Conservation (phyloP, 2,797 vertebrate genomes). For the Rhadinocentrus ornatus region DNA sequence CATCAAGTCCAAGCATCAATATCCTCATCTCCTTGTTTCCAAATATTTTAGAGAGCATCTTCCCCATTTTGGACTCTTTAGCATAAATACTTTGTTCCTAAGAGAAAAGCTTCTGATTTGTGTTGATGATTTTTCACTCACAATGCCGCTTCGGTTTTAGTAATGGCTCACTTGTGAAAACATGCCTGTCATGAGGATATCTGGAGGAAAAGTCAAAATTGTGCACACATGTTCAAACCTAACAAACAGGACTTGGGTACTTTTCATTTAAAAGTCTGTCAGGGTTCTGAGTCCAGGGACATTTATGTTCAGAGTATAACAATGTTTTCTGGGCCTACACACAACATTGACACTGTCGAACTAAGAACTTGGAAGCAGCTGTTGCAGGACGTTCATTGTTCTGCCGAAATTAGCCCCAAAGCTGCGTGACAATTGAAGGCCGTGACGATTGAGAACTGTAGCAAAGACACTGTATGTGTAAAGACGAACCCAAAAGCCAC, state of each 20-base stretch:
- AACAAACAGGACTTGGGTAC: conserved; percentile 14
- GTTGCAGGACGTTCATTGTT: conserved; percentile 65
- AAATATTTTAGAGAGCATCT: conserved; percentile 98
- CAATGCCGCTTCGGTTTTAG: conserved; percentile 38
- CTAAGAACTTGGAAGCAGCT: conserved; percentile 65
- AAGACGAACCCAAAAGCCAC: conserved; percentile 60
- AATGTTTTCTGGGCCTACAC: conserved; percentile 58
- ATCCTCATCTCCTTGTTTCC: conserved; percentile 99
- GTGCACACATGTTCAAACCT: conserved; percentile 47
- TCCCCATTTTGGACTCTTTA: conserved; percentile 91
- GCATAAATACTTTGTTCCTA: conserved; percentile 82
- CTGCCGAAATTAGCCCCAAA: conserved; percentile 32
- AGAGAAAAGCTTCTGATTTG: conserved; percentile 43
- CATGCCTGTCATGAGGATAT: conserved; percentile 52
- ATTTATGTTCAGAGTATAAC: conserved; percentile 62
- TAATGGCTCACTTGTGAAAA: conserved; percentile 46
- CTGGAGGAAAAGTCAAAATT: conserved; percentile 46
- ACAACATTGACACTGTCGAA: conserved; percentile 63
- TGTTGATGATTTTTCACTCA: conserved; percentile 28
- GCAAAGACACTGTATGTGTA: not conserved
- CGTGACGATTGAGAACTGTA: conserved; percentile 16
- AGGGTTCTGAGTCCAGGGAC: conserved; percentile 48
- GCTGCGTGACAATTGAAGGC: conserved; percentile 15
- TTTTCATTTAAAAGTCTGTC: conserved; percentile 41
- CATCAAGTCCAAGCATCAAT: conserved; percentile 98